Base-by-base conservation (phyloP, 2,797 vertebrate species). In the Spondyliosoma cantharus region DNA sequence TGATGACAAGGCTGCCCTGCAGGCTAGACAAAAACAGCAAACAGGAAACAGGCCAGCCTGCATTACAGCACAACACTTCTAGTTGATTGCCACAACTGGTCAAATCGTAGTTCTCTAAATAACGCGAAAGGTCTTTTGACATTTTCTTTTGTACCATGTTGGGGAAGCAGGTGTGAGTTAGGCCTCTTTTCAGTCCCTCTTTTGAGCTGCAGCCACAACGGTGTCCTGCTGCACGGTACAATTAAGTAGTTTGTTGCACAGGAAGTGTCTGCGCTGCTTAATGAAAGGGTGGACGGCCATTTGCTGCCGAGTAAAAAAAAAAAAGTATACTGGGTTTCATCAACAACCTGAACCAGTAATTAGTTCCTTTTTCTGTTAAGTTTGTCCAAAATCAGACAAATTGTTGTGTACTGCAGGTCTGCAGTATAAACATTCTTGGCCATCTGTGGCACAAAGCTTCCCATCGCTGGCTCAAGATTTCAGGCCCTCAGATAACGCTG, bases 21-120 rank as follows among this genome's bases (percentile, higher is more conserved):
- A 83, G 69, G 25, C 71, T 46, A 83, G 69, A 86, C 76, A 81
- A 78, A 74, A 78, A 73, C 53, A 65, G 57, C 46, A 72, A 88
- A 90, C 86, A 90, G 88, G 91, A 91, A 90, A 70, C 74, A 78
- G 50, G 32, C 63, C 80, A 71, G 76, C 32, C 74, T 46, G 64
- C 42, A 73, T 71, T 72, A 71, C 49, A 78, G 70, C 62, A 67
- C 25, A 64, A 63, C 61, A 72, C 22, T 53, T 54, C 25, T 25
- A 32, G 29, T 43, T 4, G 0, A 74, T 61, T 43, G 53, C 50
- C 22, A 70, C 69, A 15, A 42, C 17, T 32, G 37, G 78, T 68
- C 61, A 72, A 73, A 77, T 20, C 48, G 48, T 50, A 45, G 16
- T 70, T 79, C 61, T 61, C 64, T 48, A 76, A 72, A 71, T 32